Conservation (phyloP, 2,888 invertebrate genomes). For the Diaphora mendica region DNA sequence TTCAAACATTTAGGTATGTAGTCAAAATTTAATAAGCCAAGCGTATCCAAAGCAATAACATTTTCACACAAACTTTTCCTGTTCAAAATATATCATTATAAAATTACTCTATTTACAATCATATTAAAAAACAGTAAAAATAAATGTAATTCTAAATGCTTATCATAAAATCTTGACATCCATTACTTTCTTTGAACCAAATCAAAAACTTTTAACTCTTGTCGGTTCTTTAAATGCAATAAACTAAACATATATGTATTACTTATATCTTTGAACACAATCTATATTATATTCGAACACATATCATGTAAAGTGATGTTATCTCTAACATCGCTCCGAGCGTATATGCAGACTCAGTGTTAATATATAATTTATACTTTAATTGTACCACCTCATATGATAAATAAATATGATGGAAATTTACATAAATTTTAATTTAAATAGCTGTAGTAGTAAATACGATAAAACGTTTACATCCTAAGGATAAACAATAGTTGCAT, state of each 20-base stretch:
- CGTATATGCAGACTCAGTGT: neutral
- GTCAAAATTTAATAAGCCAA: neutral
- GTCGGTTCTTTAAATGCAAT: neutral
- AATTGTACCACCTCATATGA: constrained; percentile 32
- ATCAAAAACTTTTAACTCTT: neutral
- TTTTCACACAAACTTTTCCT: neutral
- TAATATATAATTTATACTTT: constrained; percentile 23
- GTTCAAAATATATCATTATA: neutral
- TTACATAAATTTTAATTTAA: constrained; percentile 46
- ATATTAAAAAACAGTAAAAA: neutral
- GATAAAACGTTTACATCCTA: constrained; percentile 26
- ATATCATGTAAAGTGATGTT: neutral
- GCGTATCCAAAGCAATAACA: neutral
- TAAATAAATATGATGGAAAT: constrained; percentile 41
- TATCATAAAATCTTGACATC: neutral
- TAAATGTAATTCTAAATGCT: neutral
- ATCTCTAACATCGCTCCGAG: neutral
- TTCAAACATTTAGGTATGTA: neutral
- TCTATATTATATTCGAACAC: neutral
- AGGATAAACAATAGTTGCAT: constrained; percentile 32
- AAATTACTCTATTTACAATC: neutral
- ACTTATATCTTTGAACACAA: neutral
- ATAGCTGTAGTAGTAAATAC: constrained; percentile 33
- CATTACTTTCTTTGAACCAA: neutral
- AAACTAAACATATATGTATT: neutral